Base-by-base conservation (phyloP, 2,888 invertebrate species). In the Chalcis sispes region DNA sequence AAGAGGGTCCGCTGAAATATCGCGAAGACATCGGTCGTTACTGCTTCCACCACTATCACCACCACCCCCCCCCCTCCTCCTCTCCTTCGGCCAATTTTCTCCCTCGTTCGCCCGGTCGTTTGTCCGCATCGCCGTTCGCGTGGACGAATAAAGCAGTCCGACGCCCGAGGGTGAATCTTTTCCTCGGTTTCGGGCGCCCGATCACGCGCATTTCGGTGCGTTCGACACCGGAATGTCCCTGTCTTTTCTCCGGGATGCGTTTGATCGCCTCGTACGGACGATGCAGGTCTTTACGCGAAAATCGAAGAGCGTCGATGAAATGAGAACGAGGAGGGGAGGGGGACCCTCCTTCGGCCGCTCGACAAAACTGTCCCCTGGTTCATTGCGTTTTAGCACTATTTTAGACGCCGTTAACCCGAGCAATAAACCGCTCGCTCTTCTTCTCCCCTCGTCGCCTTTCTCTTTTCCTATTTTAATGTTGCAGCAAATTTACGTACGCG, bases 1-100 rank as follows among this genome's bases (percentile, higher is more conserved):
- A 70, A 75, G 71, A 71, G 59, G 65, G 71, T 71, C 56, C 20
- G 56, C 65, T 83, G 83, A 84, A 84, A 84, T 84, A 84, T 83
- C 81, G 82, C 81, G 54, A 79, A 79, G 82, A 81, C 82, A 82
- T 84, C 81, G 82, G 72, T 64, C 65, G 72, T 72, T 72, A 65
- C 70, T 61, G 25, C 15, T 27, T 18, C 52, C 29, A 23, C 46
- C 23, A n/a, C 65, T 27, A n/a, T 18, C 10, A 15, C 25, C n/a
- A 25, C 29, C 36, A 8, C 25, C 52, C 15, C 15, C 40, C 7
- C 13, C 13, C 32, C 18, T 8, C 42, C 27, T 15, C 1, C 59
- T n/a, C 20, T 13, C 4, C 40, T 25, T 20, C 15, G 4, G 2
- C 29, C 36, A 36, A 36, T n/a, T n/a, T n/a, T n/a, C n/a, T n/a